Base-by-base conservation (phyloP, 1,140 invertebrate species). In the Trichonephila inaurata region DNA sequence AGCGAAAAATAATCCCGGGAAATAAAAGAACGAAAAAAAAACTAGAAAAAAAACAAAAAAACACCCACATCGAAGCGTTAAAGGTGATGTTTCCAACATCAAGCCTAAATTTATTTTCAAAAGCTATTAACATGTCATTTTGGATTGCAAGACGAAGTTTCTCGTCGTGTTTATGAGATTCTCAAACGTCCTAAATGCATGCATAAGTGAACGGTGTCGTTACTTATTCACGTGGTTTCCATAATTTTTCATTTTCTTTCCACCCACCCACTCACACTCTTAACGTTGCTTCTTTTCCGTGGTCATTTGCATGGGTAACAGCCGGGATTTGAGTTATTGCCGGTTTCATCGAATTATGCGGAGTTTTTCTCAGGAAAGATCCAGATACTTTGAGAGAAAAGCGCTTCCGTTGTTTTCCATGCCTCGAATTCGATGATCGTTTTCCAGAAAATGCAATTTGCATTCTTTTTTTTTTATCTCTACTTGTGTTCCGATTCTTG, bases 101-200 rank as follows among this genome's bases (percentile, higher is more conserved):
- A 91, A 82, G 89, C 72, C 89, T 91, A 91, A 91, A 91, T 91
- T 91, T 91, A 91, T 91, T 91, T 91, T 91, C 89, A 91, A 91
- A 91, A 91, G 89, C 89, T 91, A 91, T 91, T 91, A 91, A 91
- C 89, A 91, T 91, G 89, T 91, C 89, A 91, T 91, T 91, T 91
- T 82, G 51, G n/a, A 69, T 82, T 58, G 62, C 72, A 72, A 91
- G 72, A 81, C 89, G 89, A 82, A 91, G 89, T 91, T 91, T 89
- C 33, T 40, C 89, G 77, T 82, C 58, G 58, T 91, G 88, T 91
- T 91, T 91, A 91, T 91, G 89, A 91, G 89, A 81, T 82, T 91
- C 89, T 91, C 89, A 91, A 91, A 82, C 64, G 89, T 91, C 89
- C 89, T 91, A 91, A 91, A 91, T 91, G 77, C 89, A 91, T 91